Conservation (phyloP, 2,113 vertebrate species). For the Porphyrio hochstetteri region DNA sequence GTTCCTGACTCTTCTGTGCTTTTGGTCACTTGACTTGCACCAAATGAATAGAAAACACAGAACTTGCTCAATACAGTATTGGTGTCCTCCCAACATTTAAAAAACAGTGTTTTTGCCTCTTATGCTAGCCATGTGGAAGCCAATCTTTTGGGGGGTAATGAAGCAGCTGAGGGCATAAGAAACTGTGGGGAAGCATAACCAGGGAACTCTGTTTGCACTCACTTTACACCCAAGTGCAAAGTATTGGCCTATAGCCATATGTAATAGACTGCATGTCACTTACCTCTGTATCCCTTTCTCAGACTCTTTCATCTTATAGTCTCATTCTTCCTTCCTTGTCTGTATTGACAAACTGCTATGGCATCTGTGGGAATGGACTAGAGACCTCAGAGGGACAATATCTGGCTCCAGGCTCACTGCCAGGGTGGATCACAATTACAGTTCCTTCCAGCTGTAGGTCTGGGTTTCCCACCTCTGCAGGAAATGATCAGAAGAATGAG, state of each 20-base stretch:
- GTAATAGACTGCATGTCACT: not conserved
- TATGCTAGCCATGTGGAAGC: not conserved
- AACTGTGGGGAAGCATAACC: not conserved
- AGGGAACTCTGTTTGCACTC: not conserved
- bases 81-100: not conserved
- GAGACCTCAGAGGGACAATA: not conserved
- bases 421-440: not conserved
- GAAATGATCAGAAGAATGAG: not conserved
- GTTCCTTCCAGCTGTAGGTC: conserved; percentile 4
- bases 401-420: not conserved
- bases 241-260: not conserved
- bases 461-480: conserved; percentile 3
- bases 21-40: not conserved
- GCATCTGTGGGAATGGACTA: conserved; percentile 17
- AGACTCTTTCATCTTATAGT: conserved; percentile 4
- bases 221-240: not conserved
- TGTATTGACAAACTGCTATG: conserved; percentile 4
- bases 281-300: not conserved
- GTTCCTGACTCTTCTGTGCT: not conserved
- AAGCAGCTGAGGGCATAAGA: not conserved
- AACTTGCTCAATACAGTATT: not conserved
- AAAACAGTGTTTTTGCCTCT: not conserved
- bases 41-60: not conserved
- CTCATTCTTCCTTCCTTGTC: conserved; percentile 9
- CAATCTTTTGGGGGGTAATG: not conserved